Conservation (phyloP, 2,888 invertebrate genomes). For the Meiosimyza platycephala region DNA sequence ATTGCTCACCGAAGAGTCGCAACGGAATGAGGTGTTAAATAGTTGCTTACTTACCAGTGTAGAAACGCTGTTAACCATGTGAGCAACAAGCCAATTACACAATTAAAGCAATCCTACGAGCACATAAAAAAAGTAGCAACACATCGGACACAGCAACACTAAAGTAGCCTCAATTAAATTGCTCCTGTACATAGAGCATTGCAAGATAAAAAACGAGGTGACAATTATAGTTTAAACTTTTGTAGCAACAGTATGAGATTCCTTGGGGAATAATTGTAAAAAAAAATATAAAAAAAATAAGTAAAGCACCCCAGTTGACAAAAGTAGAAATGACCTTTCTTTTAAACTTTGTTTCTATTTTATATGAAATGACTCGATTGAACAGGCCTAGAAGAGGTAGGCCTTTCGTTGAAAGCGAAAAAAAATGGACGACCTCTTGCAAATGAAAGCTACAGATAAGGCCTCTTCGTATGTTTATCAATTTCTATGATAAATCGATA, state of each 20-base stretch:
- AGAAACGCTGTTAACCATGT: slow-evolving; percentile 35
- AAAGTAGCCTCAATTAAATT: slow-evolving; percentile 34
- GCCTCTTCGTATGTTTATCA: no score
- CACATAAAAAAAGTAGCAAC: slow-evolving; percentile 1
- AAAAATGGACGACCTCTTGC: no score
- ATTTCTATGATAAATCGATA: no score
- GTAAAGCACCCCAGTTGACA: neutral
- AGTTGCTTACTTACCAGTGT: slow-evolving; percentile 29
- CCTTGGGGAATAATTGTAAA: slow-evolving; percentile 18
- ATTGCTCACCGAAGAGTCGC: no score
- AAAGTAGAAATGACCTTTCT: no score
- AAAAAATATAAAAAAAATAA: neutral
- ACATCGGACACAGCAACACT: neutral
- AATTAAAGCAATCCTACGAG: slow-evolving; percentile 4
- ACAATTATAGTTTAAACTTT: slow-evolving; percentile 25
- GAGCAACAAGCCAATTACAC: slow-evolving; percentile 27
- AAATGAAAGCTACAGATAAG: no score
- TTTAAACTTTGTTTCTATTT: no score
- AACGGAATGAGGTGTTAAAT: slow-evolving; percentile 35
- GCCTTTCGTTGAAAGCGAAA: no score
- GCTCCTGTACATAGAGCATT: slow-evolving; percentile 4
- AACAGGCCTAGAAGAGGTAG: no score
- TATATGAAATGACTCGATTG: no score
- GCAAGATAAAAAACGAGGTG: slow-evolving; percentile 14
- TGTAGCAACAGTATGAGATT: slow-evolving; percentile 14